Evolutionary conservation across 2,797 vertebrate genomes (phyloP), one percentile per base, ranked within the genome.

Genomic region (Amphiprion clarkii): DNA sequence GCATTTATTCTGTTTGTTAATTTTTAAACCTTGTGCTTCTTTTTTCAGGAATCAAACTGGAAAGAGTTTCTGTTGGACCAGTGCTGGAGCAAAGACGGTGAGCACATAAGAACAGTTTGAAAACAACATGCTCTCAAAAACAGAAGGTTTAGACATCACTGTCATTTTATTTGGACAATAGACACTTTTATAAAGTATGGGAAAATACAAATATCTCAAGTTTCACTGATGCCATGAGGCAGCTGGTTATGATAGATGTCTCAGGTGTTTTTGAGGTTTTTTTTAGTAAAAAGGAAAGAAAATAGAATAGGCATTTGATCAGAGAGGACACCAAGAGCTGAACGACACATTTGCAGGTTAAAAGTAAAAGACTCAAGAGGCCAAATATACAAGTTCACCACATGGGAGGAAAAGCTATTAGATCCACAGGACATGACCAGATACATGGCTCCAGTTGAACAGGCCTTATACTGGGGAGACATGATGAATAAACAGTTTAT

Each of bases 141-240:
- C 36, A 39, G 36, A 39, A 3, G 36, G 36, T 11, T 39, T 85
- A 71, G 79, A 92, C 89, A 87, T 89, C 72, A 76, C 76, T 86
- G 82, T 72, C 53, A 58, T 90, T 95, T 95, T 95, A 95, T 95
- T 95, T 90, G 79, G 88, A 93, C 86, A 89, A 87, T 82, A 90
- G 79, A 92, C 91, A 91, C 76, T 75, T 81, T 87, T 91, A 91
- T 87, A 93, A 94, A 91, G 90, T 86, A 94, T 90, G 88, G 86
- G 85, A 90, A 94, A 93, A 82, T 93, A 94, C 93, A 94, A 93
- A 94, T 87, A 93, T 90, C 83, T 92, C 90, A 93, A 86, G 83
- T 91, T 92, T 92, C 88, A 93, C 87, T 85, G 83, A 93, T 82
- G 82, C 88, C 87, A 88, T 57, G 81, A 81, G 87, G 87, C 90